Evolutionary conservation across 2,113 vertebrate species (phyloP), one percentile per base, ranked within the genome.

Genomic region (Triplophysa rosa): DNA sequence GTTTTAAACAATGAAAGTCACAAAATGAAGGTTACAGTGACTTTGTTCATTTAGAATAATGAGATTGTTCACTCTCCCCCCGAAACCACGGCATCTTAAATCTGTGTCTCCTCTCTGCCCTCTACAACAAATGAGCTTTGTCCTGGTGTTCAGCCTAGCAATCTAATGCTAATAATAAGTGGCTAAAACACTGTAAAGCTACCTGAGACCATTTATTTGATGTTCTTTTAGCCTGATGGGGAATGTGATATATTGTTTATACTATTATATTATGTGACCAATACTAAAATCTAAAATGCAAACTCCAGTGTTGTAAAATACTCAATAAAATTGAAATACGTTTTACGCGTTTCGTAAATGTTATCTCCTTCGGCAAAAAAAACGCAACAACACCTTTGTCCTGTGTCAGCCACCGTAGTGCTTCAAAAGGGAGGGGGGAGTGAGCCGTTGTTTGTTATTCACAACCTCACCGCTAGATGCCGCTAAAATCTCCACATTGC

Each of bases 31-130:
- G 79, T 73, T 67, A 56, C 45, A 59, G 65, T 4, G n/a, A 9
- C 26, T 42, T 52, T 9, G 49, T 47, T 74, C 69, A 67, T 74
- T 74, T 66, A 33, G 19, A 62, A 40, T 63, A 75, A 75, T 75
- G 42, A 75, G 72, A 63, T 40, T 75, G 16, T 49, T 63, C 24
- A 0, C 5, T 49, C 23, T 12, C 19, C 17, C 58, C 14, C 71
- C 45, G 14, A 45, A 61, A 19, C 10, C 52, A 71, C 12, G 12
- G 12, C 9, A 21, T 73, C 70, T 73, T 3, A 59, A 75, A 29
- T 75, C 5, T 62, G 9, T 63, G 23, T n/a, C 59, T 49, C 10
- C 72, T 63, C 40, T 75, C 17, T 63, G 21, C 23, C 37, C 56
- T 63, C 72, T 63, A 63, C 23, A 75, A 63, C 40, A 75, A 63